Conservation (phyloP, 2,113 vertebrate genomes). For the Megaceryle torquata region DNA sequence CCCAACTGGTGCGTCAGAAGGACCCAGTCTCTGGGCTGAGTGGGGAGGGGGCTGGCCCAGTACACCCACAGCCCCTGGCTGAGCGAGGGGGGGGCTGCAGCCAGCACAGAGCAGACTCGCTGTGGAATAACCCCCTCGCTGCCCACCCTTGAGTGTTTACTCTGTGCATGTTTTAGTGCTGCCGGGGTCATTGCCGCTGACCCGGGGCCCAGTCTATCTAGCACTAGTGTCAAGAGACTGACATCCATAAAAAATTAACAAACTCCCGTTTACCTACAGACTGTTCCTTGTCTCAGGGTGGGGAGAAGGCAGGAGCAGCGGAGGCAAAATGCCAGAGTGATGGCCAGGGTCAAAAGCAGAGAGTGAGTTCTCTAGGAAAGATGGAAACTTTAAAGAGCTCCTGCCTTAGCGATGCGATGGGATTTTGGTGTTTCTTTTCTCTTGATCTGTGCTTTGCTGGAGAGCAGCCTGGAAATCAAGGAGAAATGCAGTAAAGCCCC, state of each 20-base stretch:
- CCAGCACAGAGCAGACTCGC: background rate
- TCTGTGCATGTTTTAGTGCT: slow-evolving; percentile 27
- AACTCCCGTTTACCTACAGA: background rate
- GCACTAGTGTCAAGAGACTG: background rate
- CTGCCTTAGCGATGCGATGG: background rate
- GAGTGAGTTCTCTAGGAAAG: accelerated
- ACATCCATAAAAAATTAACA: slow-evolving; percentile 14
- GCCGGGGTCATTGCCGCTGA: slow-evolving; percentile 33
- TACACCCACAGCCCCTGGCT: accelerated
- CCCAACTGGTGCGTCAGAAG: accelerated
- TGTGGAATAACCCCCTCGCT: background rate
- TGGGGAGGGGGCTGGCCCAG: accelerated
- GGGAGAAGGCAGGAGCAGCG: background rate
- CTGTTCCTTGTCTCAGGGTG: background rate
- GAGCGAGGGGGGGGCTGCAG: background rate
- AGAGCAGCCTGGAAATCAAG: background rate
- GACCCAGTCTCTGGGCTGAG: background rate
- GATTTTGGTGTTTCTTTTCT: background rate
- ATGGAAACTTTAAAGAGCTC: background rate
- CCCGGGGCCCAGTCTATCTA: slow-evolving; percentile 2
- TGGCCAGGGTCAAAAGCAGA: background rate
- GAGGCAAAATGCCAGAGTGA: background rate
- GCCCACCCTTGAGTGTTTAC: slow-evolving; percentile 45
- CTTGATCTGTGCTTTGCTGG: background rate
- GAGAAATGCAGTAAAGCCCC: background rate